These are phyloP conservation scores for Myotis yumanensis DNA, from an alignment of 2,113 vertebrate genomes.

Conservation along the genomic window DNA sequence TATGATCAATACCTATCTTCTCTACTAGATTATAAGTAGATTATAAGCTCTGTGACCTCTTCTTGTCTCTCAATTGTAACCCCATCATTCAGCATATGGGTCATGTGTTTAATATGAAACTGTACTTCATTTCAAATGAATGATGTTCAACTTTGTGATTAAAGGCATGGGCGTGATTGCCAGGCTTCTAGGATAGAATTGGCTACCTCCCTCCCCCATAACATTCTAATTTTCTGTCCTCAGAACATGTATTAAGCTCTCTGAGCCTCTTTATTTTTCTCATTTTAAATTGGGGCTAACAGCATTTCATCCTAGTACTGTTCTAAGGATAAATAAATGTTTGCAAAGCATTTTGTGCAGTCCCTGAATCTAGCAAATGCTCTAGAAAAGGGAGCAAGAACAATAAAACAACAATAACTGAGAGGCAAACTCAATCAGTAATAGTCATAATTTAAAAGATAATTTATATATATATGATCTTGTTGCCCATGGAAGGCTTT, in stretches of 20 bases:
- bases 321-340: not conserved
- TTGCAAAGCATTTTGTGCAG: not conserved
- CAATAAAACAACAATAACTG: not conserved
- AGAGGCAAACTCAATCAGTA: not conserved
- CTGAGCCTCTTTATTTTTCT: not conserved
- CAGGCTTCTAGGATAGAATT: not conserved
- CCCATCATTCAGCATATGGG: not conserved
- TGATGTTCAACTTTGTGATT: not conserved
- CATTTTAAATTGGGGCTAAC: not conserved
- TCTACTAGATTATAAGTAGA: not conserved
- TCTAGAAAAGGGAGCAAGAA: not conserved
- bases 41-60: not conserved
- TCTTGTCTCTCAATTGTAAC: not conserved
- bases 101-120: not conserved
- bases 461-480: not conserved
- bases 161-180: not conserved
- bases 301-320: not conserved
- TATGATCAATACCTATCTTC: not conserved
- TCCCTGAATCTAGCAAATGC: not conserved
- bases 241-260: not conserved
- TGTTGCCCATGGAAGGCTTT: not conserved
- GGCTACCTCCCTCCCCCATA: fast-evolving
- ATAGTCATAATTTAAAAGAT: not conserved
- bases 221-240: not conserved
- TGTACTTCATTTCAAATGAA: not conserved